Percentiles rank a stretch among this genome's conserved stretches.
phyloP scores from a whole-genome alignment of 2,113 vertebrate species.

The Otus sunia region DNA sequence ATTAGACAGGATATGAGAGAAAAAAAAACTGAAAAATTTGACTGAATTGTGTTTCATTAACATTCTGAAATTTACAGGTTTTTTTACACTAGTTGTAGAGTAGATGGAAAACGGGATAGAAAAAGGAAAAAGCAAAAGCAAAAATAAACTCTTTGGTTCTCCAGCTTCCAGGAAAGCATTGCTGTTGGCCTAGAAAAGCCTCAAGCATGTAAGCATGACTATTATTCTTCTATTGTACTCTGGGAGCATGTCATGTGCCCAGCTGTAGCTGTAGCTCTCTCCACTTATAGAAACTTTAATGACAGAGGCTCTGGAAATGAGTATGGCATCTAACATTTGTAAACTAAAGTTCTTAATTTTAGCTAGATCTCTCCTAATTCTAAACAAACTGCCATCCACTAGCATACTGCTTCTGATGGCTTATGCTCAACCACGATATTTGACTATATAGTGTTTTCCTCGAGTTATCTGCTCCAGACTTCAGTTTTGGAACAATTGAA shows the following conservation, averaged over 20 bases:
- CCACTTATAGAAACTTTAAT: neutral
- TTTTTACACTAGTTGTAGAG: neutral
- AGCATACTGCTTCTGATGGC: neutral
- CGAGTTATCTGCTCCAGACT: neutral
- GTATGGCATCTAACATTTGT: neutral
- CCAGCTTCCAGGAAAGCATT: neutral
- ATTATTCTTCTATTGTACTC: neutral
- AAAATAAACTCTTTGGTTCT: neutral
- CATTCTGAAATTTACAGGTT: neutral
- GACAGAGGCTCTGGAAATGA: neutral
- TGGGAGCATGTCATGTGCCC: neutral
- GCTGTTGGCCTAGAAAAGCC: neutral
- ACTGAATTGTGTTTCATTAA: neutral
- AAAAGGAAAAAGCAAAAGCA: neutral
- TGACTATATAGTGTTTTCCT: neutral
- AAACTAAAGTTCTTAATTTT: neutral
- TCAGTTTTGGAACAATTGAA: neutral
- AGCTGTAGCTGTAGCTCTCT: neutral
- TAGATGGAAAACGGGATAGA: neutral
- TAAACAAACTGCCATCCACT: neutral
- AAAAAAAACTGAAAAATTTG: neutral
- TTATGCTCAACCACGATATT: neutral
- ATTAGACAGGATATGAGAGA: neutral
- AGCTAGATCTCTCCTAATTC: neutral
- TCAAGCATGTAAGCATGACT: rapidly evolving